phyloP scores from a whole-genome alignment of 2,113 vertebrate genomes.

The Brachyhypopomus occidentalis region DNA sequence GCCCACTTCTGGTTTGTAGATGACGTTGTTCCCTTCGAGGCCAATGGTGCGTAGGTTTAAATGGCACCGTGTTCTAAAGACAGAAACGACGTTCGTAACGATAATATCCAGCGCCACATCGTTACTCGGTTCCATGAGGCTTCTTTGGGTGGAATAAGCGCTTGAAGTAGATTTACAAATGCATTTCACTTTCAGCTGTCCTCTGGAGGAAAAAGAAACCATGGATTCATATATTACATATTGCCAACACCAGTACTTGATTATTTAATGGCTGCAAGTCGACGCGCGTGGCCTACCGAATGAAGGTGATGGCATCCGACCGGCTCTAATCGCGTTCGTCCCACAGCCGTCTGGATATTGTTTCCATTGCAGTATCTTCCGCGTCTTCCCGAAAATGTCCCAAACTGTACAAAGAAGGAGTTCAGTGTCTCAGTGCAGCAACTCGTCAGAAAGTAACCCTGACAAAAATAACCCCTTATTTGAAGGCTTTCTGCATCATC shows the following conservation, averaged over 20 bases:
- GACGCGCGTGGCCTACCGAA: slow-evolving; percentile 9
- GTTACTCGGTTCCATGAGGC: slow-evolving; percentile 94
- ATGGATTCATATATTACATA: neutral
- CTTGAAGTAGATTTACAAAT: slow-evolving; percentile 53
- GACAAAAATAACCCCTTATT: no score
- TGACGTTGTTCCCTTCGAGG: slow-evolving; percentile 93
- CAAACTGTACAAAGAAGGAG: slow-evolving; percentile 3
- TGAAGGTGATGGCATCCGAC: neutral
- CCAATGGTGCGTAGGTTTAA: slow-evolving; percentile 97
- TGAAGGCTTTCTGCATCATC: no score
- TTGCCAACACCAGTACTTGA: neutral
- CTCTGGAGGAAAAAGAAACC: neutral
- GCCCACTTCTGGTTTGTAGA: slow-evolving; percentile 97
- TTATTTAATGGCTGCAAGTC: neutral
- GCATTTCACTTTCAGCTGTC: slow-evolving; percentile 60
- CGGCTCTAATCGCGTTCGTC: neutral
- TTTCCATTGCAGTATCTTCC: slow-evolving; percentile 1
- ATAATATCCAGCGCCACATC: slow-evolving; percentile 97
- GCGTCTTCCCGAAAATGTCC: neutral
- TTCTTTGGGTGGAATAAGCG: slow-evolving; percentile 54
- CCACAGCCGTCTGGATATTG: neutral
- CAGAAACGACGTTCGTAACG: slow-evolving; percentile 96
- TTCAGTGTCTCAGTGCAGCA: neutral
- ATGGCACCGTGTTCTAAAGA: slow-evolving; percentile 98
- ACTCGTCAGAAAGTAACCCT: no score